Percentiles rank a stretch among this genome's conserved stretches.
Evolutionary conservation across 2,888 invertebrate genomes (phyloP).

Genomic region (Arctia plantaginis): DNA sequence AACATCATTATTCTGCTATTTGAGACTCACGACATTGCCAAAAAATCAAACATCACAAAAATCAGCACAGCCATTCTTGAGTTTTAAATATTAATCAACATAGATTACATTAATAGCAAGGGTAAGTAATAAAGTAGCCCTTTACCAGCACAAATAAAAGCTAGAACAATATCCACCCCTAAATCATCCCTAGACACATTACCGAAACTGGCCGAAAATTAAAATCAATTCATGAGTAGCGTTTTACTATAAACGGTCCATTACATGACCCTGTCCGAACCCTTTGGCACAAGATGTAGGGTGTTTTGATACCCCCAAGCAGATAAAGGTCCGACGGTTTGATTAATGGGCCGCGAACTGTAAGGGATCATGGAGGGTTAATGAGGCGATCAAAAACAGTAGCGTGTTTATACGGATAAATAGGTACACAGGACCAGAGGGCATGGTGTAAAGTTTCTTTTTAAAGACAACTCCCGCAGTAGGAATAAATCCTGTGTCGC

Average conservation of each 20-base stretch:
- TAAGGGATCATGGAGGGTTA: conserved; percentile 32
- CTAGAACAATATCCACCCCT: neutral
- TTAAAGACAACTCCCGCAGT: too few relatives aligned
- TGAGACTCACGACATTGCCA: too few relatives aligned
- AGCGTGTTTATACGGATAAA: neutral
- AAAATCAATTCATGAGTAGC: conserved; percentile 30
- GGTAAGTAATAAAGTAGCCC: too few relatives aligned
- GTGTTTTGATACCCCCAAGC: conserved; percentile 24
- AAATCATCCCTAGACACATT: neutral
- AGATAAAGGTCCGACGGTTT: conserved; percentile 41
- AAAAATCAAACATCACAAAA: too few relatives aligned
- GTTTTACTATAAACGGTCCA: conserved; percentile 30
- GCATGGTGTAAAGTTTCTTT: too few relatives aligned
- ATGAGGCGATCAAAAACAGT: conserved; percentile 26
- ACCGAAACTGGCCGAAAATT: conserved; percentile 33
- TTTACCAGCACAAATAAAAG: neutral
- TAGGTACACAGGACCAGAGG: neutral
- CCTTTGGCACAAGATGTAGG: conserved; percentile 23
- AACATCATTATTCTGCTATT: too few relatives aligned
- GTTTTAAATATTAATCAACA: too few relatives aligned
- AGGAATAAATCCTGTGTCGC: too few relatives aligned
- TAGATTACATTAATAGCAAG: too few relatives aligned
- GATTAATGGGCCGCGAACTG: conserved; percentile 55
- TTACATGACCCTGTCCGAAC: conserved; percentile 21
- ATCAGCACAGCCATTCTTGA: too few relatives aligned